A percentile compares a stretch with the other conserved stretches of the same genome.
These are phyloP conservation scores for Metopolophium dirhodum DNA, from an alignment of 1,140 invertebrate genomes.

Conservation along the genomic window DNA sequence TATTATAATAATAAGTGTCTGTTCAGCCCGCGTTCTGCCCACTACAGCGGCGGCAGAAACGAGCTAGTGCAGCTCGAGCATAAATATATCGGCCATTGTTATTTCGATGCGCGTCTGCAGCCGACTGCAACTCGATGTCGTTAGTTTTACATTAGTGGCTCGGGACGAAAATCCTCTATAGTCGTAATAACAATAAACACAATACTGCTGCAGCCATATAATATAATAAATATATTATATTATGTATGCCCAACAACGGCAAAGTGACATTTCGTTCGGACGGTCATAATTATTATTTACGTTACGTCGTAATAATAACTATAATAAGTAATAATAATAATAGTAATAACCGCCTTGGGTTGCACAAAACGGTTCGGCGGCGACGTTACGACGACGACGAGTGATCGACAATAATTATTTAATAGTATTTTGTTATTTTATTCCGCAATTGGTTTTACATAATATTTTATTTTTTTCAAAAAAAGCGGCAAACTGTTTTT, in stretches of 20 bases:
- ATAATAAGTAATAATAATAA: neutral
- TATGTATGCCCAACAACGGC: neutral
- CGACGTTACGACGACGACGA: neutral
- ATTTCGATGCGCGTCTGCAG: neutral
- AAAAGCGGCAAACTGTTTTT: neutral
- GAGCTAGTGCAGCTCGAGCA: neutral
- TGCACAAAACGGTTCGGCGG: neutral
- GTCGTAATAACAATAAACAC: conserved; percentile 16
- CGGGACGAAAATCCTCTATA: neutral
- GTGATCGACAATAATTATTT: neutral
- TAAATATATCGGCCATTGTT: neutral
- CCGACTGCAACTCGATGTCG: neutral
- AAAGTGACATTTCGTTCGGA: neutral
- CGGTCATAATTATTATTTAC: neutral
- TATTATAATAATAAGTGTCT: conserved; percentile 6
- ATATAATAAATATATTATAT: neutral
- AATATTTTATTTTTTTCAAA: neutral
- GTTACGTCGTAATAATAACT: neutral
- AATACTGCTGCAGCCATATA: neutral
- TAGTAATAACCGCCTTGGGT: neutral
- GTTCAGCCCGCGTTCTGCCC: neutral
- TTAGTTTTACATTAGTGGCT: conserved; percentile 29
- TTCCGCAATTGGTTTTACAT: neutral
- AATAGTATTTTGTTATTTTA: neutral
- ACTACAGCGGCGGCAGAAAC: neutral